These are phyloP conservation scores for Botrylloides violaceus DNA, from an alignment of 23 tunicate species.

Conservation along the genomic window DNA sequence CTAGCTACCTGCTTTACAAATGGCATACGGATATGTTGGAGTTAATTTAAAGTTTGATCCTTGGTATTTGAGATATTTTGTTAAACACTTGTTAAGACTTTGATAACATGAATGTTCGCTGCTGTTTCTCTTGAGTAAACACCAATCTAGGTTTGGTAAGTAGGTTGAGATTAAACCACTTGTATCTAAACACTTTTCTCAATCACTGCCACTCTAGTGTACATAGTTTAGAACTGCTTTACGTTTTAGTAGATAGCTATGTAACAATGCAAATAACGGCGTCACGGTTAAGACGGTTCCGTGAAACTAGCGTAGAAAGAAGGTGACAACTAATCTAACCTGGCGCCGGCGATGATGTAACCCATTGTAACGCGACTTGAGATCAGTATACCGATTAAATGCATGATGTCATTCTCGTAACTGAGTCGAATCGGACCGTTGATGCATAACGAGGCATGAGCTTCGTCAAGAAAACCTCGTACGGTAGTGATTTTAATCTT, in stretches of 20 bases:
- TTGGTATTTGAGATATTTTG: neutral
- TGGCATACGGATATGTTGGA: too few relatives aligned
- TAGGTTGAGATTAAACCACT: neutral
- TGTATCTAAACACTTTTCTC: neutral
- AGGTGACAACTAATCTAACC: neutral
- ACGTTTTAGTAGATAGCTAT: too few relatives aligned
- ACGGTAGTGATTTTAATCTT: neutral
- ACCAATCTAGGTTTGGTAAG: neutral
- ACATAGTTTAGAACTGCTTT: too few relatives aligned
- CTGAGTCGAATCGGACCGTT: neutral
- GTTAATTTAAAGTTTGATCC: too few relatives aligned
- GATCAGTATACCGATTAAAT: conserved; percentile 1
- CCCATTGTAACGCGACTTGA: neutral
- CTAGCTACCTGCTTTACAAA: too few relatives aligned
- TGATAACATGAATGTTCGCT: neutral
- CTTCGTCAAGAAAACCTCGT: neutral
- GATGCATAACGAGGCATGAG: neutral
- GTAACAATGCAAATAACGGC: neutral
- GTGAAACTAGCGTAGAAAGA: neutral
- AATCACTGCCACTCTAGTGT: neutral
- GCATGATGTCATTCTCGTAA: neutral
- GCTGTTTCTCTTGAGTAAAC: neutral
- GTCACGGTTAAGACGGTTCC: conserved; percentile 1
- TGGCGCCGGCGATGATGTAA: neutral
- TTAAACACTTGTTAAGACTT: neutral